Base-by-base conservation (phyloP, 2,113 vertebrate species). In the Hystrix cristata region DNA sequence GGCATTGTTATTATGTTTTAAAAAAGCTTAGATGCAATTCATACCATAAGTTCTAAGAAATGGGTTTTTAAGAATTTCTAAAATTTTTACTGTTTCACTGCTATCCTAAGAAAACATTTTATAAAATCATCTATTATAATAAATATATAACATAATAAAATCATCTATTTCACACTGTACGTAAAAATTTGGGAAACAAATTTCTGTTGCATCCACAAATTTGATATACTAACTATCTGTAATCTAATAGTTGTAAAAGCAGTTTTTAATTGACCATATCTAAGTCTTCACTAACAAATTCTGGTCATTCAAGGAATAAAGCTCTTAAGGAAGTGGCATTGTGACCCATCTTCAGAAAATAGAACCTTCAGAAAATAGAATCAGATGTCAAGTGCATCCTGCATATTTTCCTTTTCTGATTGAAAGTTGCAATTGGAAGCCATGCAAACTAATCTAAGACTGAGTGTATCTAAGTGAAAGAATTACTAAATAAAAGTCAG, bases 221-320 rank as follows among this genome's bases (percentile, higher is more conserved):
- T 53, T 80, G 4, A 97, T 6, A 46, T 48, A 72, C 23, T 69
- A 43, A 72, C 23, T 69, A 43, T 55, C 13, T 94, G 9, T 79
- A 67, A 9, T 10, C 21, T 76, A 87, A 64, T 84, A 62, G 85
- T 38, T 95, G 0, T 53, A 84, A 90, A 62, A 94, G 62, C 2
- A 91, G 90, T 46, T 81, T 94, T 85, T 78, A 94, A 34, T 71
- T 3, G 19, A 55, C 16, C 14, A 13, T 23, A 81, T n/a, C 11
- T 82, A 87, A 62, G 31, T 62, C 15, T 95, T 97, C 3, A 82
- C 27, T 91, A 55, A 94, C 7, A 90, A 71, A 80, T 71, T 87
- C 78, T 91, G 29, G 0, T 84, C 18, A 62, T 16, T 86, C 43
- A 95, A 92, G 11, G 34, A 90, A 96, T 79, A 91, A 95, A 86